Evolutionary conservation across 2,113 vertebrate species (phyloP), one percentile per base, ranked within the genome.

Genomic region (Actenoides hombroni): DNA sequence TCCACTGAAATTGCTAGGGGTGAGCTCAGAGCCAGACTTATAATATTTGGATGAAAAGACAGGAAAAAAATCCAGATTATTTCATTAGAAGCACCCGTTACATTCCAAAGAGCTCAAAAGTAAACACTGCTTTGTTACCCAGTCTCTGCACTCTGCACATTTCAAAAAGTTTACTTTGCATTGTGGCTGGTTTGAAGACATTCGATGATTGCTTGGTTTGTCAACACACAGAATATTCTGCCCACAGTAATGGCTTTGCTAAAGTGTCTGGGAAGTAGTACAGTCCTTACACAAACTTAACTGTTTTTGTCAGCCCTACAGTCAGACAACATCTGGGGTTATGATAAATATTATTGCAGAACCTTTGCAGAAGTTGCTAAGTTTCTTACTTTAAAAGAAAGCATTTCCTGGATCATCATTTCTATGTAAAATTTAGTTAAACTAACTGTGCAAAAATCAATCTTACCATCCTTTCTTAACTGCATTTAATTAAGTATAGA

Each of bases 251-350:
- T 20, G 23, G 2, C 4, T 88, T 60, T 76, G 29, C 13, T 35
- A 16, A 92, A 86, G 8, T 14, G 6, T 26, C 5, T 12, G 8
- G 42, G 60, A 65, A 83, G 16, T 3, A 61, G 11, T 17, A 28
- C 15, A n/a, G 39, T 28, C 49, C n/a, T 74, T 68, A 39, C 1
- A 64, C 9, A 46, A 19, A 35, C 85, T 71, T 21, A n/a, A 13
- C 4, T 0, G 2, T 4, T 77, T 59, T 25, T 83, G 10, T 69
- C 35, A 44, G 19, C 3, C 46, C 4, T 17, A 10, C 2, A 35
- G 6, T 18, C 37, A 33, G 5, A 8, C 9, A 39, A 40, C 51
- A 33, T 44, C 9, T 73, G 53, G 19, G 8, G 8, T 61, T 53
- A 24, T 7, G 29, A 33, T 13, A 65, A 64, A 42, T 4, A 37